These are phyloP conservation scores for Pecten maximus DNA, from an alignment of 2,888 invertebrate species.

Conservation along the genomic window DNA sequence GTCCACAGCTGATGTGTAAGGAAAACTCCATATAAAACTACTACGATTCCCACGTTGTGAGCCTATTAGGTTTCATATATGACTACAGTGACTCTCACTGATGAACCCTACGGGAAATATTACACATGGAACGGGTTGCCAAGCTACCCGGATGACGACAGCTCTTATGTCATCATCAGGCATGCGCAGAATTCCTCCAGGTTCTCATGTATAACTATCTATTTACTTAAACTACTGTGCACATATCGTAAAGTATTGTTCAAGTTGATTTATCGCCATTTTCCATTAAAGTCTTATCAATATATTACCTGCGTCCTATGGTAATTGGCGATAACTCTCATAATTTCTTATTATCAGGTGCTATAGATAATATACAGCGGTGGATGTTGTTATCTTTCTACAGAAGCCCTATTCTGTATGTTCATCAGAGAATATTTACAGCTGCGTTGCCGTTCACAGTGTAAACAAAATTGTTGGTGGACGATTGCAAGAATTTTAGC, in stretches of 20 bases:
- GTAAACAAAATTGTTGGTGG: too few species aligned
- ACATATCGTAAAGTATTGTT: neutral
- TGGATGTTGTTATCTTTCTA: neutral
- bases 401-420: neutral
- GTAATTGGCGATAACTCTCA: neutral
- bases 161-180: neutral
- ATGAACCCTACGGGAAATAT: neutral
- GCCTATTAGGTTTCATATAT: neutral
- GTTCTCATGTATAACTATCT: neutral
- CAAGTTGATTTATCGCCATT: neutral
- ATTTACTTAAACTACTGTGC: neutral
- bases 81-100: neutral
- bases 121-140: too few species aligned
- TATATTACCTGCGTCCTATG: neutral
- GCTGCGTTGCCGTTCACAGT: too few species aligned
- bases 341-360: neutral
- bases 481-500: too few species aligned
- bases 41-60: neutral
- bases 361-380: neutral
- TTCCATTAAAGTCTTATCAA: neutral
- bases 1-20: neutral
- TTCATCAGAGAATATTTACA: too few species aligned
- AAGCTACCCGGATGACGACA: neutral
- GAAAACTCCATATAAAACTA: neutral
- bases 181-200: neutral